A percentile compares a stretch with the other conserved stretches of the same genome.
These are phyloP conservation scores for Ornithorhynchus anatinus DNA, from an alignment of 2,113 vertebrate species.

Conservation along the genomic window DNA sequence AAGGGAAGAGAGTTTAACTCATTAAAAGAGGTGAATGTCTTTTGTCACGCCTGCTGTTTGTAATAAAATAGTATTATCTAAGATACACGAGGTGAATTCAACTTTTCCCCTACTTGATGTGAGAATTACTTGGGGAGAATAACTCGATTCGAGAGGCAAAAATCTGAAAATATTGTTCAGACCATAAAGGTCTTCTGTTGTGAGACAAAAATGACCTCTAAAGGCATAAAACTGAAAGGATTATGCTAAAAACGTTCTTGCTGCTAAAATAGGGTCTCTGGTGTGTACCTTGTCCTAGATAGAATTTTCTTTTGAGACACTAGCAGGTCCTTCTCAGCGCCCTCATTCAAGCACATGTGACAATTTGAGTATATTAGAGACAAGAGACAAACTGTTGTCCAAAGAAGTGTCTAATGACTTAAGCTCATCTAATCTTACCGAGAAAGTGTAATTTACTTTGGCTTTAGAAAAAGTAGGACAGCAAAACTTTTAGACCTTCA, in stretches of 20 bases:
- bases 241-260: slow-evolving; percentile 55
- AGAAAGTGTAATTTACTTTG: slow-evolving; percentile 24
- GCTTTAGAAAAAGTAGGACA: slow-evolving; percentile 66
- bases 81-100: too few species aligned
- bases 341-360: slow-evolving; percentile 66
- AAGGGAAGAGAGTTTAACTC: too few species aligned
- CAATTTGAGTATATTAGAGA: slow-evolving; percentile 9
- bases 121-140: neutral
- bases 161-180: slow-evolving; percentile 11
- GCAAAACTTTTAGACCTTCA: slow-evolving; percentile 7
- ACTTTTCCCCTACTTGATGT: slow-evolving; percentile 12
- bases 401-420: slow-evolving; percentile 51
- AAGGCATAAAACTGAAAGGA: slow-evolving; percentile 54
- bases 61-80: too few species aligned
- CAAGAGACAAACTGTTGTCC: slow-evolving; percentile 34
- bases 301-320: slow-evolving; percentile 63
- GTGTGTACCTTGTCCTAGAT: slow-evolving; percentile 67
- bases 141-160: slow-evolving; percentile 20
- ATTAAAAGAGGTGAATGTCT: too few species aligned
- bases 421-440: slow-evolving; percentile 27
- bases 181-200: slow-evolving; percentile 38
- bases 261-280: slow-evolving; percentile 69
- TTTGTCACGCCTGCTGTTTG: too few species aligned
- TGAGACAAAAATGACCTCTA: slow-evolving; percentile 67
- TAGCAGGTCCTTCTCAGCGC: slow-evolving; percentile 53